Evolutionary conservation across 2,888 invertebrate species (phyloP).

Genomic region (Leptopilina syphax): DNA sequence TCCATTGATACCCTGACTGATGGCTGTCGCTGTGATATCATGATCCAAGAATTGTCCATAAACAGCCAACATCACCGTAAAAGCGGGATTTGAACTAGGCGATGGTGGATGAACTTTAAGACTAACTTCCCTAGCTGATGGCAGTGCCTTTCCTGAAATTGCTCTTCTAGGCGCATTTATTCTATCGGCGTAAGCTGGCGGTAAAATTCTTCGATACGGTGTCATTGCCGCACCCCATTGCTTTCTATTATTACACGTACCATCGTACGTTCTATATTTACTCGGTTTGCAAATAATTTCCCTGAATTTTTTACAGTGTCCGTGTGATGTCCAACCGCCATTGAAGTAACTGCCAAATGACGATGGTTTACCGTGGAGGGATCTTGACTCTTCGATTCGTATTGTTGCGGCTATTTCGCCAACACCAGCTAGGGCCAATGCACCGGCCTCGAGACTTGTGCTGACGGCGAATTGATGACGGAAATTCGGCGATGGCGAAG

Average conservation of each 20-base stretch:
- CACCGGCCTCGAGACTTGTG: constrained; percentile 81
- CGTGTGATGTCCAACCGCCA: constrained; percentile 65
- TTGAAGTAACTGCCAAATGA: constrained; percentile 67
- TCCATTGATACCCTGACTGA: constrained; percentile 85
- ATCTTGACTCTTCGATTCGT: constrained; percentile 77
- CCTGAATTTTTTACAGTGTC: constrained; percentile 63
- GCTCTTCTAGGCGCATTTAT: constrained; percentile 81
- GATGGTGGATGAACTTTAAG: constrained; percentile 84
- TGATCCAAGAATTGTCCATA: constrained; percentile 95
- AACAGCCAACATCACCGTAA: constrained; percentile 90
- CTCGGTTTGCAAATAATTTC: constrained; percentile 56
- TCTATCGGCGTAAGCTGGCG: constrained; percentile 88
- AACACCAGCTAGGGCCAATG: constrained; percentile 83
- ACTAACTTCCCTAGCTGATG: constrained; percentile 87
- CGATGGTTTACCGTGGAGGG: constrained; percentile 64
- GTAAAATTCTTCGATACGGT: constrained; percentile 86
- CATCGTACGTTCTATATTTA: constrained; percentile 84
- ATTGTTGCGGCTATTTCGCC: constrained; percentile 84
- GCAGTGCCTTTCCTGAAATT: constrained; percentile 79
- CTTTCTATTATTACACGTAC: constrained; percentile 86
- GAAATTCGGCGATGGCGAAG: constrained; percentile 81
- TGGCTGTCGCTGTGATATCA: constrained; percentile 90
- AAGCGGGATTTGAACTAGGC: constrained; percentile 85
- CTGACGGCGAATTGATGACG: constrained; percentile 85
- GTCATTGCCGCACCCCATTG: constrained; percentile 85